phyloP scores from a whole-genome alignment of 2,113 vertebrate genomes.

The Actenoides hombroni region DNA sequence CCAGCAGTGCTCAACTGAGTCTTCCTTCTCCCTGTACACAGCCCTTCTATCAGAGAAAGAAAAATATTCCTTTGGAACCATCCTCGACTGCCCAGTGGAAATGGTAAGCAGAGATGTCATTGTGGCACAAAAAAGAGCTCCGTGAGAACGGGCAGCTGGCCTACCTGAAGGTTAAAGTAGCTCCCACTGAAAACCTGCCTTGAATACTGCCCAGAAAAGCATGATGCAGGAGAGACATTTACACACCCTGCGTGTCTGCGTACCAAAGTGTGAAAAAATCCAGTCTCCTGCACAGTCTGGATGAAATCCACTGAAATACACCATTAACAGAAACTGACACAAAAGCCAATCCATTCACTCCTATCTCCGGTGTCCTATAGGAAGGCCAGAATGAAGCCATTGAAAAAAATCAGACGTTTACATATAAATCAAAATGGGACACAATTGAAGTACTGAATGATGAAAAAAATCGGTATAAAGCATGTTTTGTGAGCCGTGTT shows the following conservation, averaged over 20 bases:
- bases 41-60: background rate
- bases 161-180: slow-evolving; percentile 41
- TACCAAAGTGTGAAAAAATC: background rate
- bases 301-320: background rate
- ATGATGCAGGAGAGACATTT: background rate
- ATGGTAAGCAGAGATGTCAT: background rate
- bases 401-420: slow-evolving; percentile 31
- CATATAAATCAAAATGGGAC: background rate
- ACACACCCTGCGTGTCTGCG: background rate
- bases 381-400: slow-evolving; percentile 17
- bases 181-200: background rate
- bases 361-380: background rate
- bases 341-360: slow-evolving; percentile 41
- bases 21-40: background rate
- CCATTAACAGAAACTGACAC: slow-evolving; percentile 1
- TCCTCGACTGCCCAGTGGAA: background rate
- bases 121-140: background rate
- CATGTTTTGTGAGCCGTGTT: background rate
- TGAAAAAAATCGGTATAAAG: background rate
- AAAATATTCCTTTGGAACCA: background rate
- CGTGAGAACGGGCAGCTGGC: slow-evolving; percentile 22
- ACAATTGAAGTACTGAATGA: background rate
- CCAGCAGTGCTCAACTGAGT: background rate
- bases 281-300: background rate
- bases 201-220: background rate